These are phyloP conservation scores for Ploceus nigricollis DNA, from an alignment of 2,113 vertebrate genomes.

Conservation along the genomic window DNA sequence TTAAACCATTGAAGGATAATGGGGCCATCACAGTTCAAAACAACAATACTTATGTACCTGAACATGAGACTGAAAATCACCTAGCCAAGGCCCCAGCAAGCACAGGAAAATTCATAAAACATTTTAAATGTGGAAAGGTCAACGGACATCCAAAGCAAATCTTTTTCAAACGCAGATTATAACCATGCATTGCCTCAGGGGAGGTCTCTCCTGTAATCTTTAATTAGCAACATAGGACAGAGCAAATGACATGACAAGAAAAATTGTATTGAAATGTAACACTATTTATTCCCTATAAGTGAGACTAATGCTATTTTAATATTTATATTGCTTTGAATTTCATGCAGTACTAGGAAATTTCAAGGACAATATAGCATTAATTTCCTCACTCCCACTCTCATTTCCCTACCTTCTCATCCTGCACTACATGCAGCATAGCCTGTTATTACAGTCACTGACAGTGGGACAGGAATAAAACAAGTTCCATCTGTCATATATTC, in stretches of 20 bases:
- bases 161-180: not conserved
- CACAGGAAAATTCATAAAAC: not conserved
- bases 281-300: not conserved
- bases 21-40: not conserved
- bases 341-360: not conserved
- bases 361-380: not conserved
- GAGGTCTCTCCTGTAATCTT: not conserved
- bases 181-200: not conserved
- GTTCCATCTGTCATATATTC: not conserved
- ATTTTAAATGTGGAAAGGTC: not conserved
- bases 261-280: not conserved
- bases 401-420: not conserved
- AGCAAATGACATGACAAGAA: not conserved
- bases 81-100: not conserved
- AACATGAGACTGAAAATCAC: not conserved
- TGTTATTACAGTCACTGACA: not conserved
- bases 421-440: not conserved
- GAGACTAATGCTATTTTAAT: not conserved
- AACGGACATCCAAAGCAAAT: not conserved
- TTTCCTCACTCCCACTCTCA: not conserved
- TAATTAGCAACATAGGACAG: not conserved
- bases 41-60: not conserved
- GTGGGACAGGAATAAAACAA: not conserved
- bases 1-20: not conserved
- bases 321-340: not conserved